These are phyloP conservation scores for Stomatorhinus walkeri DNA, from an alignment of 2,797 vertebrate species.

Conservation along the genomic window DNA sequence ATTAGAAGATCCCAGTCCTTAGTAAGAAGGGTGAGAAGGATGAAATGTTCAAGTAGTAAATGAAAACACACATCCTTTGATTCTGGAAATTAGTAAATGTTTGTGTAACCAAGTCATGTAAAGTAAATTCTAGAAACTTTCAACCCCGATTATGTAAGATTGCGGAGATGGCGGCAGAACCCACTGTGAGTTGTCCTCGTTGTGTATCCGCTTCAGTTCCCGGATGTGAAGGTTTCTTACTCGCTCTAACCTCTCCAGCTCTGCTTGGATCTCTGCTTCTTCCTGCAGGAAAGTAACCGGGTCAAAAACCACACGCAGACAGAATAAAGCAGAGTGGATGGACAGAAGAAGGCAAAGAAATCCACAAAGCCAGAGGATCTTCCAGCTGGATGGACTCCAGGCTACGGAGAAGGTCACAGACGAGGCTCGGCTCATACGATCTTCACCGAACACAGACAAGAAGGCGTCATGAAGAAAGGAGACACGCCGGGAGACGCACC, in stretches of 20 bases:
- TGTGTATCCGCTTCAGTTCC: constrained; percentile 83
- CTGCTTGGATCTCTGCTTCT: constrained; percentile 79
- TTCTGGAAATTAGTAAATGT: background rate
- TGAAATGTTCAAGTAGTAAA: background rate
- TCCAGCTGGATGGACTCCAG: background rate
- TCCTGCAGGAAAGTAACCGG: constrained; percentile 51
- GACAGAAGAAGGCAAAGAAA: background rate
- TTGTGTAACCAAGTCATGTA: constrained; percentile 3
- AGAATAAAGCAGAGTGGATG: background rate
- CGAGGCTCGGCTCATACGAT: background rate
- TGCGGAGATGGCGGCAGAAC: constrained; percentile 22
- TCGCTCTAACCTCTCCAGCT: constrained; percentile 75
- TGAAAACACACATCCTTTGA: background rate
- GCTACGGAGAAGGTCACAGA: background rate
- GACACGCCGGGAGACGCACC: constrained; percentile 51
- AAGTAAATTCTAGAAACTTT: background rate
- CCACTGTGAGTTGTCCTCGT: constrained; percentile 84
- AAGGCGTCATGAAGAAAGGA: background rate
- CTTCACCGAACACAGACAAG: background rate
- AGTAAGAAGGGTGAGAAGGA: background rate
- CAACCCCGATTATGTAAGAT: background rate
- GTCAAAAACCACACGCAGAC: background rate
- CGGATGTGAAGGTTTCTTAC: constrained; percentile 82
- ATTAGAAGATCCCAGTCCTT: background rate
- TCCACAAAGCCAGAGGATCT: background rate